Evolutionary conservation across 2,888 invertebrate genomes (phyloP).

Genomic region (Cordylochernes scorpioides): DNA sequence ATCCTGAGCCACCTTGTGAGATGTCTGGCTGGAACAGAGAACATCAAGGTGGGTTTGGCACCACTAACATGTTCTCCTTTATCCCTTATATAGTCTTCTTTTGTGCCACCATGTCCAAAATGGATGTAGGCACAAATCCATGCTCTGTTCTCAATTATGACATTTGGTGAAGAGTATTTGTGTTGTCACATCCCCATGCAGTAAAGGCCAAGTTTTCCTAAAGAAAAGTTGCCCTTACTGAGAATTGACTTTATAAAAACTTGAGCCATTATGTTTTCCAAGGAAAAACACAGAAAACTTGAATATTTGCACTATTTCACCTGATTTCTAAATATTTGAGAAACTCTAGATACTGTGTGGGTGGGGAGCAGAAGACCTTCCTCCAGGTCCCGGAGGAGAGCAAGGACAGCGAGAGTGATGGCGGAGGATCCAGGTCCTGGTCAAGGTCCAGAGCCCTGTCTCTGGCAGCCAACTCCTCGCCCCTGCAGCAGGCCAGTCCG

Average conservation of each 20-base stretch:
- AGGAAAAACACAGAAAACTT: too few species aligned
- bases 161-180: too few species aligned
- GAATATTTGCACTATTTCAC: not conserved
- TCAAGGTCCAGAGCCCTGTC: conserved; percentile 65
- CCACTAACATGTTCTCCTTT: not conserved
- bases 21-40: conserved; percentile 25
- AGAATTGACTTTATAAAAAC: too few species aligned
- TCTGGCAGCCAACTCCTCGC: conserved; percentile 24
- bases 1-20: conserved; percentile 85
- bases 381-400: conserved; percentile 8
- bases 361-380: conserved; percentile 9
- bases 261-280: too few species aligned
- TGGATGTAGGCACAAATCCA: not conserved
- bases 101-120: conserved; percentile 1
- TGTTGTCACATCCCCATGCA: too few species aligned
- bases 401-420: conserved; percentile 30
- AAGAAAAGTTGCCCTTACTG: too few species aligned
- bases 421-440: conserved; percentile 44
- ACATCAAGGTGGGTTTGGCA: conserved; percentile 6
- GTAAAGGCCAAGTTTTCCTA: too few species aligned
- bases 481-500: conserved; percentile 9
- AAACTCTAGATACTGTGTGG: too few species aligned
- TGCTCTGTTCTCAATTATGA: too few species aligned
- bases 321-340: conserved; percentile 1
- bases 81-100: too few species aligned